Evolutionary conservation across 2,888 invertebrate species (phyloP), one percentile per base, ranked within the genome.

Genomic region (Brachyptera putata): DNA sequence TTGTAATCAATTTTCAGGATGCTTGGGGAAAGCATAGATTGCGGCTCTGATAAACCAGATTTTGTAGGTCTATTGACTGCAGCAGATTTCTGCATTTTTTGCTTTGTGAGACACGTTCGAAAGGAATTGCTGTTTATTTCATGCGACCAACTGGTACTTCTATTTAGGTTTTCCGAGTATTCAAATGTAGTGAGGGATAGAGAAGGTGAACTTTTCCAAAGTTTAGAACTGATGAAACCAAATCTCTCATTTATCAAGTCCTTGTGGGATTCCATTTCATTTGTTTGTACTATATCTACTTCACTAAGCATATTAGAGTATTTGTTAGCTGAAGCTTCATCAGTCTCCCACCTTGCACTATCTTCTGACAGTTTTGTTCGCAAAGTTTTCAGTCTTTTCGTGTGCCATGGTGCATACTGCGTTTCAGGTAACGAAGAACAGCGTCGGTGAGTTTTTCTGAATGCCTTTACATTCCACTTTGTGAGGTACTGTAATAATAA

Each of bases 371-470:
- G 16, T 36, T 53, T 53, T 2, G 34, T 30, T 21, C 37, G 58
- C 5, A 16, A 18, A 5, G 22, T 39, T 30, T 55, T 57, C 26
- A 21, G 36, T 41, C 56, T 61, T 36, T 56, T 57, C 13, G 18
- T 25, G 5, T 56, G 57, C 49, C 59, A 60, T 16, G 48, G 11
- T 21, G 49, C 57, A 43, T 59, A 63, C 48, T 66, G 61, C 13
- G 67, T 63, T 63, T 77, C 77, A n/a, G 80, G 81, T 65, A 80
- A 79, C 25, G 81, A 81, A 2, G 80, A 80, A 68, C 81, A 80
- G 30, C 83, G 76, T 64, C 78, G 73, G 59, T 81, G 80, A 58
- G 75, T 72, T 67, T 76, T 78, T 57, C 76, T 75, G 59, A 74
- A 75, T 56, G 70, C 69, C 63, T 69, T 62, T 37, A 69, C 69